Percentiles rank a stretch among this genome's conserved stretches.
Conservation (phyloP, 2,113 vertebrate species). For the Talpa occidentalis region DNA sequence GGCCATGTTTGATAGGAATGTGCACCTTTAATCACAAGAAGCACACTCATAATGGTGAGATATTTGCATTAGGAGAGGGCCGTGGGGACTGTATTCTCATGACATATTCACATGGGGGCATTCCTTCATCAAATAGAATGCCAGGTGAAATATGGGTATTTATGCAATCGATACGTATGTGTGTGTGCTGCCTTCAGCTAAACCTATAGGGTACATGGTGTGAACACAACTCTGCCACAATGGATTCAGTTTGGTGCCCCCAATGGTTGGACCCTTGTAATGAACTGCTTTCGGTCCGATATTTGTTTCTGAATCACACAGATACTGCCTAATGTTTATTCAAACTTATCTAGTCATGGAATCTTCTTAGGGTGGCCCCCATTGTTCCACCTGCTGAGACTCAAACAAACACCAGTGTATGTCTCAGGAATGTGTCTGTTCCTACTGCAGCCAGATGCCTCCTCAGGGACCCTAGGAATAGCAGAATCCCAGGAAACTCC, state of each 20-base stretch:
- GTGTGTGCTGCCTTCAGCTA: background rate
- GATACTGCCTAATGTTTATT: slow-evolving; percentile 49
- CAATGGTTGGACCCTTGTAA: background rate
- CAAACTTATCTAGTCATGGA: slow-evolving; percentile 48
- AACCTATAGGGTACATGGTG: background rate
- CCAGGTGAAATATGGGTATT: background rate
- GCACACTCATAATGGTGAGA: background rate
- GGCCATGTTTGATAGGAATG: background rate
- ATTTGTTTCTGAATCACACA: slow-evolving; percentile 4
- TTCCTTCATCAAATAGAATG: background rate
- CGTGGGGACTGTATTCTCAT: background rate
- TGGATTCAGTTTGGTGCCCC: background rate
- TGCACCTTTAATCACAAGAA: background rate
- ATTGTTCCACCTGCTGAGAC: slow-evolving; percentile 65
- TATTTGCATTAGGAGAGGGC: background rate
- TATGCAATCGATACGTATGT: background rate
- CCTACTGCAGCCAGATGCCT: slow-evolving; percentile 43
- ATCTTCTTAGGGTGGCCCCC: slow-evolving; percentile 6
- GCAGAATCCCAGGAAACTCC: slow-evolving; percentile 49
- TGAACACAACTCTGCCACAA: background rate
- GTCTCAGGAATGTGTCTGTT: slow-evolving; percentile 36
- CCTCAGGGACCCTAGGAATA: slow-evolving; percentile 63
- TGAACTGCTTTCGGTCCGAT: background rate
- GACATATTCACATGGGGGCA: background rate
- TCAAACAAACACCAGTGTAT: slow-evolving; percentile 8